Base-by-base conservation (phyloP, 2,113 vertebrate genomes). In the Probosciger aterrimus region DNA sequence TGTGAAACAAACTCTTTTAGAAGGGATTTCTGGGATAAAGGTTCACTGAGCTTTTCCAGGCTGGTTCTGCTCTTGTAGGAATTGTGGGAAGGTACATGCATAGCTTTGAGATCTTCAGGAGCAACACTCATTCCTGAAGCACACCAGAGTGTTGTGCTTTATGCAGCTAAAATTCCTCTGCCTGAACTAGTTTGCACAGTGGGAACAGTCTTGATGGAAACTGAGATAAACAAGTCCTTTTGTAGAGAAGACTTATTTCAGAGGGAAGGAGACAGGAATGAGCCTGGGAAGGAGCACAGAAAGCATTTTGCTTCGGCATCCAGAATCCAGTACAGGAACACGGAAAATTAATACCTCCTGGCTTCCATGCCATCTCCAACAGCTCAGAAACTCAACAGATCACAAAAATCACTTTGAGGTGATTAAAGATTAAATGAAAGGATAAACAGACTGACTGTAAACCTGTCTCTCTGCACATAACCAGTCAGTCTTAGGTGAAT, bases 71-170 rank as follows among this genome's bases (percentile, higher is more conserved):
- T 18, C 8, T 83, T 70, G 44, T 35, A 60, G 19, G 37, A 75
- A 55, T 27, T 23, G 5, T 27, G 53, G 47, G 69, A 81, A 25
- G 16, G 35, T 8, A 23, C 0, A 0, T 27, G 18, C 60, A 9
- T 11, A 47, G 4, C 57, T 90, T 46, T 46, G 57, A 68, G 50
- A 18, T 63, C 52, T 55, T 79, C 6, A 5, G 52, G 18, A 50
- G 20, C 44, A 46, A 1, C 25, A 13, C 0, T 39, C 50, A 67
- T 23, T 71, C 39, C 23, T 46, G 43, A 39, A 47, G 60, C 4
- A 18, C 31, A 50, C 8, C 4, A 8, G 43, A 43, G 28, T 1
- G 12, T 10, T 53, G 25, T 35, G 33, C 4, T 31, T 11, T 37
- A 23, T 18, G 50, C 46, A 71, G 55, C 22, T 67, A 35, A 90